phyloP scores from a whole-genome alignment of 2,888 invertebrate genomes.

The Lepidocyrtinus sp. region DNA sequence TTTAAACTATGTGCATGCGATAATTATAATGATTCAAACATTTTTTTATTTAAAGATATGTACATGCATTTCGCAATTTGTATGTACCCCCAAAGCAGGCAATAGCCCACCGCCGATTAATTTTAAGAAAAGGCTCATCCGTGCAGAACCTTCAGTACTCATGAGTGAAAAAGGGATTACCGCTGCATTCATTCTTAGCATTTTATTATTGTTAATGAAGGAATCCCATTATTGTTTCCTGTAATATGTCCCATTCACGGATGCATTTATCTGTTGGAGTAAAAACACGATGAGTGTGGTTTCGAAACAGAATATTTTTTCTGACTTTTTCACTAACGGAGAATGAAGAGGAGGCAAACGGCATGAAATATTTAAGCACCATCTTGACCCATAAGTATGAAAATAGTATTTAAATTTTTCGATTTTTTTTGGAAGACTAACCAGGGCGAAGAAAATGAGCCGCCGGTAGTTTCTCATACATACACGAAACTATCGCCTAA shows the following conservation, averaged over 20 bases:
- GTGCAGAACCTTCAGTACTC: neutral
- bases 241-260: slow-evolving; percentile 9
- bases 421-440: neutral
- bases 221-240: neutral
- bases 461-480: too few species aligned
- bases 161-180: neutral
- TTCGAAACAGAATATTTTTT: neutral
- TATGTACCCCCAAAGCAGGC: neutral
- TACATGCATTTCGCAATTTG: neutral
- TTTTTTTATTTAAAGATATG: too few species aligned
- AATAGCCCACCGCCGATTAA: neutral
- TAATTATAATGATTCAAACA: too few species aligned
- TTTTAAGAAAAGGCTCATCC: neutral
- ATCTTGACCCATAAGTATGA: too few species aligned
- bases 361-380: too few species aligned
- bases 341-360: neutral
- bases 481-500: too few species aligned
- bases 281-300: too few species aligned
- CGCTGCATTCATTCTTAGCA: neutral
- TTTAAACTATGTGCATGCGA: neutral
- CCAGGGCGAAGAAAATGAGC: slow-evolving; percentile 7
- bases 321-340: neutral
- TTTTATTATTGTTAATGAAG: neutral
- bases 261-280: too few species aligned
- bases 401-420: neutral